A percentile compares a stretch with the other conserved stretches of the same genome.
phyloP scores from a whole-genome alignment of 2,113 vertebrate genomes.

The Bos javanicus region DNA sequence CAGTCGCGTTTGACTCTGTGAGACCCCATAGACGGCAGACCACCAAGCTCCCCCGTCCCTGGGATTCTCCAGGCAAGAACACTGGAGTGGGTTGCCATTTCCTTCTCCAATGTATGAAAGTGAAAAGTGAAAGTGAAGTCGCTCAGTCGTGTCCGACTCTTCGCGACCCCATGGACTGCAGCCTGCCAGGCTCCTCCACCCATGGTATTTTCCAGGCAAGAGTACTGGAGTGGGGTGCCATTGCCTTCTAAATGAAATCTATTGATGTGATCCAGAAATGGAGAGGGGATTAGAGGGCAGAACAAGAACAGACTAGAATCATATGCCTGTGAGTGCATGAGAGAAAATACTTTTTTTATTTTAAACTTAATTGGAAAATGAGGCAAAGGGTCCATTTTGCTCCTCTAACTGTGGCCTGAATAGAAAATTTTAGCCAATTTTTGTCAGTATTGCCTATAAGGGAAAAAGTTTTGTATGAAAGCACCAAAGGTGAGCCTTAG shows the following conservation, averaged over 20 bases:
- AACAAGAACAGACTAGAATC: neutral
- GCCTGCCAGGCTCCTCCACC: no score
- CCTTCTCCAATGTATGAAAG: no score
- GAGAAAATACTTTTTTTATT: neutral
- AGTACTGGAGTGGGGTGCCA: no score
- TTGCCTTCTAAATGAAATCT: neutral
- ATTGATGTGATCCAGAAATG: neutral
- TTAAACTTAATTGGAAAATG: neutral
- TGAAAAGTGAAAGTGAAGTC: no score
- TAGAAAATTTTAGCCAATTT: neutral
- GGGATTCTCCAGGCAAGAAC: no score
- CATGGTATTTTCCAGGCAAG: no score
- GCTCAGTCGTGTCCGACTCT: no score
- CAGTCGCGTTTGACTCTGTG: no score
- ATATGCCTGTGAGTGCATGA: neutral
- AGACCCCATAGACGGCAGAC: no score
- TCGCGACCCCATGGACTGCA: no score
- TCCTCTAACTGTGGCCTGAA: neutral
- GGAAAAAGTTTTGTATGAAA: neutral
- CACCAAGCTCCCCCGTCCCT: no score
- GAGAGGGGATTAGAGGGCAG: neutral
- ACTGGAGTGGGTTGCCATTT: no score
- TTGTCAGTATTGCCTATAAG: neutral
- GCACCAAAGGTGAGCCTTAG: neutral
- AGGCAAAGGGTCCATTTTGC: neutral